Conservation (phyloP, 2,888 invertebrate species). For the Drepana falcataria region DNA sequence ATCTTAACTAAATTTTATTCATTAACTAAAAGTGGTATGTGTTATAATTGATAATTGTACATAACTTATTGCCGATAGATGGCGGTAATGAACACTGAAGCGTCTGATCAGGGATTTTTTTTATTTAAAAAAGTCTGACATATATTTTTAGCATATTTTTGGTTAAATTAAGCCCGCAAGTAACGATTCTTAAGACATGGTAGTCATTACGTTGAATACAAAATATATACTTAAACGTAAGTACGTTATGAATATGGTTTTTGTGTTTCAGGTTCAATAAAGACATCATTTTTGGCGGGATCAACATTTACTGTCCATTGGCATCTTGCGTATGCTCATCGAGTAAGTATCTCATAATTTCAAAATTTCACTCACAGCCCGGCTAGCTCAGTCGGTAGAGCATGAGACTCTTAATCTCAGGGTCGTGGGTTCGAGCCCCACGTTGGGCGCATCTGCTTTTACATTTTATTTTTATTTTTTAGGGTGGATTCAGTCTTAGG, state of each 20-base stretch:
- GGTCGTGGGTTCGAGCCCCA: conserved; percentile 80
- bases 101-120: no score
- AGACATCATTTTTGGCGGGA: conserved; percentile 89
- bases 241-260: not conserved
- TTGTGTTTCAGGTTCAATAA: conserved; percentile 83
- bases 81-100: no score
- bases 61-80: no score
- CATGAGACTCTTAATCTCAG: conserved; percentile 81
- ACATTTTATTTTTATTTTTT: conserved; percentile 40
- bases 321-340: conserved; percentile 96
- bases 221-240: no score
- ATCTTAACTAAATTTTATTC: no score
- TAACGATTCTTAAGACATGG: no score
- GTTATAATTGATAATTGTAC: no score
- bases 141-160: no score
- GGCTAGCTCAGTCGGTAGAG: conserved; percentile 74
- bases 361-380: fast-evolving
- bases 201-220: no score
- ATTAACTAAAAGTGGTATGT: no score
- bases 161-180: no score
- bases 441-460: conserved; percentile 58
- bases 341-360: conserved; percentile 60
- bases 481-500: conserved; percentile 96
- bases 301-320: conserved; percentile 93
- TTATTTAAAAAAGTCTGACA: no score